Percentiles rank a stretch among this genome's conserved stretches.
Conservation (phyloP, 2,797 vertebrate genomes). For the Muscicapa striata region DNA sequence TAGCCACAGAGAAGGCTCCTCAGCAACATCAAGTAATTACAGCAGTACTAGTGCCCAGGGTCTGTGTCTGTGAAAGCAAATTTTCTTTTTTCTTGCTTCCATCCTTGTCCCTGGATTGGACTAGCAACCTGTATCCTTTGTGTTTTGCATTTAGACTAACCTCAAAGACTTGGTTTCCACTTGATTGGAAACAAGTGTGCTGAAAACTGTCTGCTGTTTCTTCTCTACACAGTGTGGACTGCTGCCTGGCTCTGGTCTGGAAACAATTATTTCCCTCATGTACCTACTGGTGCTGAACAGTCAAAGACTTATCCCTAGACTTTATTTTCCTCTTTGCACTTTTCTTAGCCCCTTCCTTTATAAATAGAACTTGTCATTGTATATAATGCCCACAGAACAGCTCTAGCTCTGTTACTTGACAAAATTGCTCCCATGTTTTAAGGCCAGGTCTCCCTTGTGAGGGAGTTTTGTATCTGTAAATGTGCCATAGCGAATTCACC, state of each 20-base stretch:
- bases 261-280: slow-evolving; percentile 32
- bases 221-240: neutral
- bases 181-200: slow-evolving; percentile 15
- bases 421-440: neutral
- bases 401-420: neutral
- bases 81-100: neutral
- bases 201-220: neutral
- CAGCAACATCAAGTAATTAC: neutral
- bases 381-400: neutral
- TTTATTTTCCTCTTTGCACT: neutral
- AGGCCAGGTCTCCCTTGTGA: neutral
- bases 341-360: neutral
- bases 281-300: neutral
- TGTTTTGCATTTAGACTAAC: slow-evolving; percentile 21
- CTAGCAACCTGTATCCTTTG: neutral
- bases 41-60: neutral
- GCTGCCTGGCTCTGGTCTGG: neutral
- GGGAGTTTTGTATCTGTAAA: neutral
- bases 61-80: neutral
- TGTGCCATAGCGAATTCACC: rapidly evolving
- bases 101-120: neutral
- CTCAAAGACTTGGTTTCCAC: neutral
- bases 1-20: neutral
- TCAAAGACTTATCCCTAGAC: neutral
- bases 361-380: neutral